A percentile compares a stretch with the other conserved stretches of the same genome.
These are phyloP conservation scores for Ctenopoma multispine DNA, from an alignment of 2,797 vertebrate species.

Conservation along the genomic window DNA sequence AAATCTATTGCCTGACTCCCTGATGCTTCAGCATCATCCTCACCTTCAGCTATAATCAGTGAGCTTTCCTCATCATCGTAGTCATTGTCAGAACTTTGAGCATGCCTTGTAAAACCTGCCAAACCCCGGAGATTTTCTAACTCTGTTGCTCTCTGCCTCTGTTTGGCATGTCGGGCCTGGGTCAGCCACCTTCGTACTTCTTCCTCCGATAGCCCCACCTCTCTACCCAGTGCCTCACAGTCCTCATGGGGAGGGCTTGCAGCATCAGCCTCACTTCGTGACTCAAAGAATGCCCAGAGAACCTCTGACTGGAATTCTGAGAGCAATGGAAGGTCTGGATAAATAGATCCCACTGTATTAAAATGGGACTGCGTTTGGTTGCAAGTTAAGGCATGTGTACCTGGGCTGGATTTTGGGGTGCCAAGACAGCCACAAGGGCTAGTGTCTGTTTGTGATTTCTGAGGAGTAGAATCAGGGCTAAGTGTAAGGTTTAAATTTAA, in stretches of 20 bases:
- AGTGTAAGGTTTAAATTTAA: conserved; percentile 77
- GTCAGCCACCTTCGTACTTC: conserved; percentile 85
- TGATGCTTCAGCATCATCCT: conserved; percentile 76
- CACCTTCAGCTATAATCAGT: conserved; percentile 83
- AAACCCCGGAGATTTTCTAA: conserved; percentile 37
- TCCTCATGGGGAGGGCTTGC: conserved; percentile 84
- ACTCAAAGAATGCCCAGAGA: conserved; percentile 87
- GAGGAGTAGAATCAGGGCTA: conserved; percentile 80
- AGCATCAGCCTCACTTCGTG: conserved; percentile 83
- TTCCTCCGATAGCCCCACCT: conserved; percentile 83
- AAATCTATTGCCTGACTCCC: conserved; percentile 83
- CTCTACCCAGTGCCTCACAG: conserved; percentile 85
- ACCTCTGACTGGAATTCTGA: conserved; percentile 87
- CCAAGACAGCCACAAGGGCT: conserved; percentile 70
- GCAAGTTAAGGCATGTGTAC: conserved; percentile 77
- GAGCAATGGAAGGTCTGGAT: conserved; percentile 74
- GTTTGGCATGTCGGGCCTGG: conserved; percentile 77
- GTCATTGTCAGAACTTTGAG: conserved; percentile 67
- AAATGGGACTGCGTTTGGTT: conserved; percentile 64
- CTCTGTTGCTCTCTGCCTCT: conserved; percentile 64
- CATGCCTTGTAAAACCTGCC: conserved; percentile 26
- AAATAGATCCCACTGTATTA: conserved; percentile 46
- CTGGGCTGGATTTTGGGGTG: conserved; percentile 74
- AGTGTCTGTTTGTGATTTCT: conserved; percentile 74
- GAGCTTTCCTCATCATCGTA: conserved; percentile 83